Percentiles rank a stretch among this genome's conserved stretches.
phyloP scores from a whole-genome alignment of 2,797 vertebrate genomes.

The Lates japonicus region DNA sequence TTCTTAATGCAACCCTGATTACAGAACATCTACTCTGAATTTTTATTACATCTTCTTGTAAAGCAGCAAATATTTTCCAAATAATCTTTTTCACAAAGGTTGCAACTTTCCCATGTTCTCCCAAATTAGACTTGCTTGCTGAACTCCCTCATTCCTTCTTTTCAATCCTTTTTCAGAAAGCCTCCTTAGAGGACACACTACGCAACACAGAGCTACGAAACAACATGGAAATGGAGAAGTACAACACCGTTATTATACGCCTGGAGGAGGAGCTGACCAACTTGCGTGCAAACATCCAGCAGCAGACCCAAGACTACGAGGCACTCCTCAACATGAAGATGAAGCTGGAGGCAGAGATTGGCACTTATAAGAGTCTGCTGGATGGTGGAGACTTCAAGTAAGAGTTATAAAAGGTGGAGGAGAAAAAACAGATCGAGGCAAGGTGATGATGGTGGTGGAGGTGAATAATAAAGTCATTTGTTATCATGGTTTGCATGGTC shows the following conservation, averaged over 20 bases:
- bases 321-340: slow-evolving; percentile 92
- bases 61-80: slow-evolving; percentile 2
- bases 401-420: slow-evolving; percentile 62
- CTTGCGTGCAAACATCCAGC: slow-evolving; percentile 88
- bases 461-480: slow-evolving; percentile 58
- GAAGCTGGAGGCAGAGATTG: slow-evolving; percentile 93
- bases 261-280: slow-evolving; percentile 89
- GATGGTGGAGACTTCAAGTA: slow-evolving; percentile 92
- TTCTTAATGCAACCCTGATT: background rate
- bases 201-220: slow-evolving; percentile 87
- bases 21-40: background rate
- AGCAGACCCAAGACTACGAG: slow-evolving; percentile 91
- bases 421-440: slow-evolving; percentile 22
- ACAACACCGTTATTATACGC: slow-evolving; percentile 80
- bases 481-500: slow-evolving; percentile 48
- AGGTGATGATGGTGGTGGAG: slow-evolving; percentile 52
- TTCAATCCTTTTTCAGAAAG: slow-evolving; percentile 83
- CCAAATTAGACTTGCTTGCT: background rate
- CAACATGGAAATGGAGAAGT: slow-evolving; percentile 88
- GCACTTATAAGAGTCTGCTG: slow-evolving; percentile 91
- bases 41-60: background rate
- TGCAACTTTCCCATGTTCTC: slow-evolving; percentile 5
- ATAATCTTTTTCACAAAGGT: background rate
- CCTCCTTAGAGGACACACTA: slow-evolving; percentile 89
- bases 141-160: slow-evolving; percentile 29